These are phyloP conservation scores for Marmota monax DNA, from an alignment of 2,113 vertebrate genomes.

Conservation along the genomic window DNA sequence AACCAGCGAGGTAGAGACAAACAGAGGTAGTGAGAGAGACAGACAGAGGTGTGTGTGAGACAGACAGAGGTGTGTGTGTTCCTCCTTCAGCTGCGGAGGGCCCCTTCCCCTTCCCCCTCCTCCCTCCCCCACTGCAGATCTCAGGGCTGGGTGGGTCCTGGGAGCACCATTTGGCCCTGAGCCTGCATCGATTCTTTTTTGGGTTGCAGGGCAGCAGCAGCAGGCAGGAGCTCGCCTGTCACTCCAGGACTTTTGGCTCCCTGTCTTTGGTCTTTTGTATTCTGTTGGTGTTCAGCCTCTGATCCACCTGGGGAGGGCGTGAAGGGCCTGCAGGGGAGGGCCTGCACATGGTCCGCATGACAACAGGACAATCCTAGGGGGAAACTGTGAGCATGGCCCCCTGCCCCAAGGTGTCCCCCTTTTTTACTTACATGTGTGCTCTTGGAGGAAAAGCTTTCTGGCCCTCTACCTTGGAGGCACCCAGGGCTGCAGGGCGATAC, in stretches of 20 bases:
- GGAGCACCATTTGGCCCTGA: constrained; percentile 53
- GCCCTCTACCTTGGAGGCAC: not conserved
- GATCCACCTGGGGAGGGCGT: constrained; percentile 52
- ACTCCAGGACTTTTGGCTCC: constrained; percentile 69
- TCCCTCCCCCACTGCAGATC: not conserved
- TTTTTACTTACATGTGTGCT: not conserved
- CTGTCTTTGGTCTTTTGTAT: constrained; percentile 75
- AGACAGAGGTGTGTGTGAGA: not conserved
- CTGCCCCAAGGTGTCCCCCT: not conserved
- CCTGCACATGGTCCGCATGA: not conserved
- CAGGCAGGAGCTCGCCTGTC: constrained; percentile 64
- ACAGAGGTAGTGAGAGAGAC: not conserved
- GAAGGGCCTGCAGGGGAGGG: not conserved
- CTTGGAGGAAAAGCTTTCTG: not conserved
- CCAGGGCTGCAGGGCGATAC: not conserved
- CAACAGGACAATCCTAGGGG: not conserved
- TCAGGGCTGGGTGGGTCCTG: not conserved
- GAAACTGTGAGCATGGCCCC: not conserved
- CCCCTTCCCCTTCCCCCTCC: not conserved
- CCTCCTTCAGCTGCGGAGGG: not conserved
- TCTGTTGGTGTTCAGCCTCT: constrained; percentile 63
- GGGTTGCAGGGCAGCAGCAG: constrained; percentile 58
- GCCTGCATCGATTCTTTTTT: constrained; percentile 73
- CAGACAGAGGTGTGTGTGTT: not conserved
- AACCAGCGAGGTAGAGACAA: not conserved